Conservation (phyloP, 2,113 vertebrate species). For the Oreochromis aureus region DNA sequence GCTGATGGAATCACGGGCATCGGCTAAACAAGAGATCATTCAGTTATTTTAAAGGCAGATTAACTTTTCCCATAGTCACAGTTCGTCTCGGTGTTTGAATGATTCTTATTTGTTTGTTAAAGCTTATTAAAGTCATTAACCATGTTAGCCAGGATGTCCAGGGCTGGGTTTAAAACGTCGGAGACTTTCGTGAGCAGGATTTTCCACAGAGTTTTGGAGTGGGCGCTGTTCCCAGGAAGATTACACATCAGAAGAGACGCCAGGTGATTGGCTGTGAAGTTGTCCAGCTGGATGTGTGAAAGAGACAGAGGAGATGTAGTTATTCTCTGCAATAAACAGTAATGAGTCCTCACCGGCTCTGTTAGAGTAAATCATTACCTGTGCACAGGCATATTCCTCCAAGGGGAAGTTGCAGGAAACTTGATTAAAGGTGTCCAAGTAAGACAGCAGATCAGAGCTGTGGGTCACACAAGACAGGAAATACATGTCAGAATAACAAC, state of each 20-base stretch:
- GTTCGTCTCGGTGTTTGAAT: neutral
- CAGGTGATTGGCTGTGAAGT: conserved; percentile 55
- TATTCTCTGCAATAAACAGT: neutral
- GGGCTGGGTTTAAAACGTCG: conserved; percentile 45
- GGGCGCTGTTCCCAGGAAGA: conserved; percentile 34
- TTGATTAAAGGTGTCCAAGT: neutral
- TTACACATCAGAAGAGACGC: conserved; percentile 54
- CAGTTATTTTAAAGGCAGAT: neutral
- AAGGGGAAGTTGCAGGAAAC: conserved; percentile 46
- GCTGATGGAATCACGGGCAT: neutral
- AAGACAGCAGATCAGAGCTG: conserved; percentile 38
- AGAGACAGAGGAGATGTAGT: neutral
- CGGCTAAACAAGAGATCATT: conserved; percentile 7
- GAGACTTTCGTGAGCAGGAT: conserved; percentile 54
- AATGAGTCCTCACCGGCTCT: neutral
- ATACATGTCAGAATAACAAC: neutral
- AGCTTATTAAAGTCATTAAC: neutral
- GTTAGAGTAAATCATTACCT: conserved; percentile 24
- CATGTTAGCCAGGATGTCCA: conserved; percentile 45
- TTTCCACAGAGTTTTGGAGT: conserved; percentile 61
- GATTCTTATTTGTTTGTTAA: neutral
- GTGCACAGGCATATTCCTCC: conserved; percentile 60
- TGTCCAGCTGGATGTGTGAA: conserved; percentile 25
- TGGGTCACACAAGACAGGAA: neutral
- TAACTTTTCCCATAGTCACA: neutral